A percentile compares a stretch with the other conserved stretches of the same genome.
Conservation (phyloP, 64 coral and sea anemone species). For the Hydrozoanthus tunicans region DNA sequence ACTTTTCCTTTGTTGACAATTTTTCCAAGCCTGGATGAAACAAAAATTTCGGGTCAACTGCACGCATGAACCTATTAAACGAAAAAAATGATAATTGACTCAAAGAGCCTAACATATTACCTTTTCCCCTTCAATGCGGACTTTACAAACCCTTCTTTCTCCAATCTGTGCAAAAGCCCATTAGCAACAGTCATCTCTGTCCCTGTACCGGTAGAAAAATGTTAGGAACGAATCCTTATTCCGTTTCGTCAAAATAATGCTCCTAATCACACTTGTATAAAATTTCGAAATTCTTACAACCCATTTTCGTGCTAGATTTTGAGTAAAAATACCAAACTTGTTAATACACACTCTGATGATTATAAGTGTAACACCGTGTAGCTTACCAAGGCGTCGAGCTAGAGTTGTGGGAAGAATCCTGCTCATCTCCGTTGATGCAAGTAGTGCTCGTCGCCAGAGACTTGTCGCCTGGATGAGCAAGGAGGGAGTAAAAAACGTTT, state of each 20-base stretch:
- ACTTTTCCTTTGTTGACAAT: conserved; percentile 83
- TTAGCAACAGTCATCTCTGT: conserved; percentile 88
- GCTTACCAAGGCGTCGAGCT: conserved; percentile 82
- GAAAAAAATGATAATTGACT: too few species aligned
- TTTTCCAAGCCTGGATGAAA: conserved; percentile 79
- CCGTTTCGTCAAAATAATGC: too few species aligned
- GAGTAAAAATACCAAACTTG: too few species aligned
- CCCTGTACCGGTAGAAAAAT: conserved; percentile 35
- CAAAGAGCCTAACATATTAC: conserved; percentile 31
- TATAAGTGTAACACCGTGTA: neutral
- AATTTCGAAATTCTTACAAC: neutral
- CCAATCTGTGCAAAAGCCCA: conserved; percentile 83
- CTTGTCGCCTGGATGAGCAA: conserved; percentile 62
- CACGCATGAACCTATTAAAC: too few species aligned
- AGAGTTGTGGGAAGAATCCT: conserved; percentile 87
- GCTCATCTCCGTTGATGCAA: conserved; percentile 84
- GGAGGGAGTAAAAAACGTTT: neutral
- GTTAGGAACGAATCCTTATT: neutral
- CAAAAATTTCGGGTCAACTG: neutral
- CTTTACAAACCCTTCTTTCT: conserved; percentile 95
- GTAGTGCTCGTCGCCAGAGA: conserved; percentile 87
- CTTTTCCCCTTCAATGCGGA: conserved; percentile 90
- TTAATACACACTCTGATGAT: neutral
- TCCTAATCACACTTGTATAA: neutral
- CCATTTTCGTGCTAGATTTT: too few species aligned